phyloP scores from a whole-genome alignment of 2,113 vertebrate genomes.

The Platichthys flesus region DNA sequence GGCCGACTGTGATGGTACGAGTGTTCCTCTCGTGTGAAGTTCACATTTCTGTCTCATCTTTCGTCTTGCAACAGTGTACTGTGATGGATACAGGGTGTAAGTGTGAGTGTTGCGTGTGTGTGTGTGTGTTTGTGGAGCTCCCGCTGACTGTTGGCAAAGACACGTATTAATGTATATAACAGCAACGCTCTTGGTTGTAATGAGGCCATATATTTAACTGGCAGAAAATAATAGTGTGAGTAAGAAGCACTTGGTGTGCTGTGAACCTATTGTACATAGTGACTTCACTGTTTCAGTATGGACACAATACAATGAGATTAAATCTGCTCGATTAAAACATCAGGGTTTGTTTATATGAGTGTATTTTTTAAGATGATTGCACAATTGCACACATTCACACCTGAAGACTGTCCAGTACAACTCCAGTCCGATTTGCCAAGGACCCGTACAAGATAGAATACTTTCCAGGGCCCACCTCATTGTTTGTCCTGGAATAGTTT shows the following conservation, averaged over 20 bases:
- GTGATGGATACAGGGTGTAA: constrained; percentile 37
- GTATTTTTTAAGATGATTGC: not conserved
- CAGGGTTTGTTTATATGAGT: too few relatives aligned
- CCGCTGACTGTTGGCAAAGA: constrained; percentile 21
- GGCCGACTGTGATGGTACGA: constrained; percentile 44
- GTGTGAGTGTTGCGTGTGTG: constrained; percentile 13
- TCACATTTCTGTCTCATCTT: constrained; percentile 63
- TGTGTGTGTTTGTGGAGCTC: not conserved
- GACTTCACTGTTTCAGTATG: not conserved
- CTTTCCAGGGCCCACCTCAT: too few relatives aligned
- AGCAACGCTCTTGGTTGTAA: constrained; percentile 6
- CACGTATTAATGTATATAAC: constrained; percentile 36
- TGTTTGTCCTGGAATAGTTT: too few relatives aligned
- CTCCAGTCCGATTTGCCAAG: not conserved
- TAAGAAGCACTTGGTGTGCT: not conserved
- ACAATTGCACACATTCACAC: not conserved
- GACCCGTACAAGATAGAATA: too few relatives aligned
- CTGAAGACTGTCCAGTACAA: not conserved
- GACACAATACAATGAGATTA: not conserved
- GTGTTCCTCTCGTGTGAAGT: constrained; percentile 54
- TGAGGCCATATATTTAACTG: not conserved
- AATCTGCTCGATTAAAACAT: not conserved
- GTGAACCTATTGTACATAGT: not conserved
- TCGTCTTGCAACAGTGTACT: constrained; percentile 38
- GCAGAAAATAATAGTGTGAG: not conserved